A percentile compares a stretch with the other conserved stretches of the same genome.
phyloP scores from a whole-genome alignment of 2,113 vertebrate species.

The Microcebus jonahi region DNA sequence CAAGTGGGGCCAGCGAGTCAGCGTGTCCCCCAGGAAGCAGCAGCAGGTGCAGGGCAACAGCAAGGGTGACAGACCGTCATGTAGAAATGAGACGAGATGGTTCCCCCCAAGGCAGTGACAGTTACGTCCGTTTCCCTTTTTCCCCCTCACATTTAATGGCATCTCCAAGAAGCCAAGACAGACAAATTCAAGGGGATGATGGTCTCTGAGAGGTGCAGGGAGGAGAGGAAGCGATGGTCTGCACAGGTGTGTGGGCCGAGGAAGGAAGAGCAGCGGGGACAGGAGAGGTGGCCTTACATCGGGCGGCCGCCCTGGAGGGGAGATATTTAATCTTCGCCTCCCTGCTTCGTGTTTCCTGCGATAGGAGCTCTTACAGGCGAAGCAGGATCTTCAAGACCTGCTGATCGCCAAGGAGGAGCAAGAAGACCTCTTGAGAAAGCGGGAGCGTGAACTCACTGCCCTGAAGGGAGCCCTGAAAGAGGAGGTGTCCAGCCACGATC shows the following conservation, averaged over 20 bases:
- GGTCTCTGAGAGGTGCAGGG: neutral
- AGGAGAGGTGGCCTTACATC: fast-evolving
- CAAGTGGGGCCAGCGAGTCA: too few species aligned
- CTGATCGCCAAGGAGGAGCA: constrained; percentile 93
- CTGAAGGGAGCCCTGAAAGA: constrained; percentile 97
- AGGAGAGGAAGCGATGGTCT: neutral
- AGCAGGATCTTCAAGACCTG: constrained; percentile 91
- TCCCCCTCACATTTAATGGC: neutral
- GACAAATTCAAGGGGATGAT: neutral
- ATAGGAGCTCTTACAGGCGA: constrained; percentile 94
- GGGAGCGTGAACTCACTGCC: constrained; percentile 95
- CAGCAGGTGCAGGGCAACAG: too few species aligned
- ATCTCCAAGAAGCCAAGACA: neutral
- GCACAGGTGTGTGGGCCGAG: fast-evolving
- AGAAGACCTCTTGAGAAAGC: constrained; percentile 92
- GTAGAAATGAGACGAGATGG: neutral
- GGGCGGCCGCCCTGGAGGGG: fast-evolving
- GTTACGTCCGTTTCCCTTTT: neutral
- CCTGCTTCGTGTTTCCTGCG: neutral
- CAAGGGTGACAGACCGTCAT: neutral
- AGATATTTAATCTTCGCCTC: neutral
- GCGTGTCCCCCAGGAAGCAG: too few species aligned
- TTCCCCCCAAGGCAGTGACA: neutral
- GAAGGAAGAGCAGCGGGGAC: neutral
- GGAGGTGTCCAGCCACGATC: constrained; percentile 96